Evolutionary conservation across 2,797 vertebrate genomes (phyloP).

Genomic region (Mionectes olivaceus): DNA sequence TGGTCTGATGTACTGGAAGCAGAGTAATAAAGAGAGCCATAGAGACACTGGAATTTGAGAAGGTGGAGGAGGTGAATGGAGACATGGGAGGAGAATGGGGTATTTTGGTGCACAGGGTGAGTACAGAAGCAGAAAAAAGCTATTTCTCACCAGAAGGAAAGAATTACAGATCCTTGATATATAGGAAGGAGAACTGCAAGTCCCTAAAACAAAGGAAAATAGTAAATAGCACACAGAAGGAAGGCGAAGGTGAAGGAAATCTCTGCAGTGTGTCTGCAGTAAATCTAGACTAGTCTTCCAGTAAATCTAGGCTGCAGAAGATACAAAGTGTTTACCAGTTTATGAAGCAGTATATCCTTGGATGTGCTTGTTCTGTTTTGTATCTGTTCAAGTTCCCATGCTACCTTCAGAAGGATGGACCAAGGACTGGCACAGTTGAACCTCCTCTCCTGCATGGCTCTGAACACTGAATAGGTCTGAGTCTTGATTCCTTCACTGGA

Average conservation of each 20-base stretch:
- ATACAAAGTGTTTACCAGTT: neutral
- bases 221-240: neutral
- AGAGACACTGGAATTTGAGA: neutral
- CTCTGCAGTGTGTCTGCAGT: neutral
- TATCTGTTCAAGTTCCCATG: neutral
- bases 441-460: neutral
- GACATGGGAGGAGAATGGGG: neutral
- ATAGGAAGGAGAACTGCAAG: neutral
- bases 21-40: neutral
- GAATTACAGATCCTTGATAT: neutral
- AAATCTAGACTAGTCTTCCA: neutral
- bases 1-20: neutral
- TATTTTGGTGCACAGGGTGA: neutral
- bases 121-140: neutral
- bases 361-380: neutral
- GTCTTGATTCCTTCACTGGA: neutral
- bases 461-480: neutral
- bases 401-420: neutral
- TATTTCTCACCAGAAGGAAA: neutral
- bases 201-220: neutral
- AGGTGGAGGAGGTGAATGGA: neutral
- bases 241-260: neutral
- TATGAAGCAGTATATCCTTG: neutral
- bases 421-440: neutral
- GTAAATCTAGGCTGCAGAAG: neutral